Conservation (phyloP, 2,797 vertebrate genomes). For the Glyptemys insculpta region DNA sequence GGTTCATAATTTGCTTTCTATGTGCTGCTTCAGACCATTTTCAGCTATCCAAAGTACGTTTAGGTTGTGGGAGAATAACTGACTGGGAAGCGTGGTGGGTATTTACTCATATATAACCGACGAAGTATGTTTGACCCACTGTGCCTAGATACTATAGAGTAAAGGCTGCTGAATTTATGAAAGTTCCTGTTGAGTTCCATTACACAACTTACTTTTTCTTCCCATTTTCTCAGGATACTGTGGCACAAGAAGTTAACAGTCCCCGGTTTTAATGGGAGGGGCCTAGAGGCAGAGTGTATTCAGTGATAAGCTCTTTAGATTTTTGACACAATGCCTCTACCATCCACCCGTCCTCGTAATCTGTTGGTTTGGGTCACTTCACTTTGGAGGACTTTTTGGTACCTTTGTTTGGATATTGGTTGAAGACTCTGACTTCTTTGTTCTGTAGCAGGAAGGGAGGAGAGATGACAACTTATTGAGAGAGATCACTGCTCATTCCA, state of each 20-base stretch:
- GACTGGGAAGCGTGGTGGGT: not conserved
- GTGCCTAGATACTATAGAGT: not conserved
- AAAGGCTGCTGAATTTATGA: not conserved
- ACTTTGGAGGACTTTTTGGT: not conserved
- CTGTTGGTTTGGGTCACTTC: not conserved
- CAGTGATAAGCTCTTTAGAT: not conserved
- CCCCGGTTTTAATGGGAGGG: not conserved
- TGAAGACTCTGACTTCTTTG: not conserved
- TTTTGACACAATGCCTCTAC: not conserved
- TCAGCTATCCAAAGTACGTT: not conserved
- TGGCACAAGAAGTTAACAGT: not conserved
- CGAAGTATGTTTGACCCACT: not conserved
- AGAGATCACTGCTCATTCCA: not conserved
- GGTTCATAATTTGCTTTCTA: not conserved
- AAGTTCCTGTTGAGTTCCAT: not conserved
- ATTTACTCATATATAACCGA: not conserved
- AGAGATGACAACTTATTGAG: not conserved
- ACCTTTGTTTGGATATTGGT: not conserved
- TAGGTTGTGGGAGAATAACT: not conserved
- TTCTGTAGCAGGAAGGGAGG: not conserved
- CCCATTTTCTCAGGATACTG: not conserved
- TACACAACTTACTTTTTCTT: not conserved
- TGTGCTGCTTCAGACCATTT: rapidly evolving
- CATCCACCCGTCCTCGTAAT: not conserved
- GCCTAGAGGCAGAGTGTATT: not conserved